These are phyloP conservation scores for Melikaiella ostensackeni DNA, from an alignment of 2,888 invertebrate species.

Conservation along the genomic window DNA sequence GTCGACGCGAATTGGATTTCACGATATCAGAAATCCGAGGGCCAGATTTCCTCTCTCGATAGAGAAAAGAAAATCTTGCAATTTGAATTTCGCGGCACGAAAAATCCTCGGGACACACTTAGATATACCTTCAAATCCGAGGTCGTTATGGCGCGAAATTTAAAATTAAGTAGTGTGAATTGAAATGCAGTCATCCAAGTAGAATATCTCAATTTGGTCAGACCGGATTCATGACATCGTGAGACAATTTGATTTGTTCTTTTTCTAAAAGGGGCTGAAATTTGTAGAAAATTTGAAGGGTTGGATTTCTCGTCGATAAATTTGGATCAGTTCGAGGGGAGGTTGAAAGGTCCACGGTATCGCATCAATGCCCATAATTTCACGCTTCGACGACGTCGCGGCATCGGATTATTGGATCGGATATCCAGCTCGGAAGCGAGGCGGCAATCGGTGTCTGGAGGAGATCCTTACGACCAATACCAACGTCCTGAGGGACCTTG, in stretches of 20 bases:
- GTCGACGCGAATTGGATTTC: slow-evolving; percentile 14
- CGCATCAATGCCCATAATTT: slow-evolving; percentile 70
- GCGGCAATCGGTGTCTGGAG: slow-evolving; percentile 46
- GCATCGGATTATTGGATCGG: slow-evolving; percentile 70
- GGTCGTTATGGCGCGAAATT: neutral
- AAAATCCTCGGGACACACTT: neutral
- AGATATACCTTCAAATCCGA: neutral
- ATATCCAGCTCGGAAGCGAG: slow-evolving; percentile 62
- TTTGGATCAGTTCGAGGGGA: slow-evolving; percentile 46
- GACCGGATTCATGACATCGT: neutral
- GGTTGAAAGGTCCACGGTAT: slow-evolving; percentile 58
- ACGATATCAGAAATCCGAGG: neutral
- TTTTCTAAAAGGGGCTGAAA: neutral
- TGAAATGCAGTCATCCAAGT: neutral
- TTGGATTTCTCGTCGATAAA: slow-evolving; percentile 46
- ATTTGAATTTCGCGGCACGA: neutral
- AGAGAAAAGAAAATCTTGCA: neutral
- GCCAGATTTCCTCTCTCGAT: neutral
- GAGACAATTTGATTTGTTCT: neutral
- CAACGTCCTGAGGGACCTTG: slow-evolving; percentile 52
- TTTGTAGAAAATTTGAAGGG: neutral
- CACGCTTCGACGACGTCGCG: slow-evolving; percentile 67
- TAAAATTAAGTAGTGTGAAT: neutral
- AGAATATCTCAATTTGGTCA: neutral
- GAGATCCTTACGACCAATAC: slow-evolving; percentile 57